Percentiles rank a stretch among this genome's conserved stretches.
These are phyloP conservation scores for Apaloderma vittatum DNA, from an alignment of 2,113 vertebrate genomes.

Conservation along the genomic window DNA sequence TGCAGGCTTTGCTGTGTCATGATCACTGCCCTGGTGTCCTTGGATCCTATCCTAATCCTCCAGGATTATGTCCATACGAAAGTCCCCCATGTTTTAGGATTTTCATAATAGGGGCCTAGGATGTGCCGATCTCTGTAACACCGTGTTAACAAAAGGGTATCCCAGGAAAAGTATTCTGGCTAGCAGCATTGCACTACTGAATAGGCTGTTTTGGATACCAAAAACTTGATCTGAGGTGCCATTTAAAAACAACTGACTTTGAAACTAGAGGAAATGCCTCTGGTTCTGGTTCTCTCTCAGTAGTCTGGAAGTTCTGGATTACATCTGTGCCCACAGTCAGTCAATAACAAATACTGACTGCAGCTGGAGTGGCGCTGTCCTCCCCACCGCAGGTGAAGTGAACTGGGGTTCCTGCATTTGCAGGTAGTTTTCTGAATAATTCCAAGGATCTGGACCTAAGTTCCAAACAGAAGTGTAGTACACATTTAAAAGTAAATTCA, in stretches of 20 bases:
- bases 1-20: slow-evolving; percentile 30
- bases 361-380: not conserved
- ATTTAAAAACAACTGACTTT: not conserved
- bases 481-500: not conserved
- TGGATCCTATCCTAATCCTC: slow-evolving; percentile 58
- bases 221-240: not conserved
- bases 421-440: not conserved
- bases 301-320: not conserved
- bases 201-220: not conserved
- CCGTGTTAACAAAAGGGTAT: slow-evolving; percentile 42
- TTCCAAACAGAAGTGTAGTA: not conserved
- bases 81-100: slow-evolving; percentile 18
- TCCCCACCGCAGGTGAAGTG: not conserved
- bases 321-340: not conserved
- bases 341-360: not conserved
- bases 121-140: not conserved
- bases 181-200: not conserved
- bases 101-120: slow-evolving; percentile 52
- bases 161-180: slow-evolving; percentile 52
- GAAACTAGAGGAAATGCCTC: not conserved
- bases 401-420: not conserved
- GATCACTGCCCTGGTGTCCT: slow-evolving; percentile 51
- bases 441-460: not conserved
- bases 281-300: not conserved
- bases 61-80: slow-evolving; percentile 50